These are phyloP conservation scores for Lamellibrachia columna DNA, from an alignment of 2,888 invertebrate species.

Conservation along the genomic window DNA sequence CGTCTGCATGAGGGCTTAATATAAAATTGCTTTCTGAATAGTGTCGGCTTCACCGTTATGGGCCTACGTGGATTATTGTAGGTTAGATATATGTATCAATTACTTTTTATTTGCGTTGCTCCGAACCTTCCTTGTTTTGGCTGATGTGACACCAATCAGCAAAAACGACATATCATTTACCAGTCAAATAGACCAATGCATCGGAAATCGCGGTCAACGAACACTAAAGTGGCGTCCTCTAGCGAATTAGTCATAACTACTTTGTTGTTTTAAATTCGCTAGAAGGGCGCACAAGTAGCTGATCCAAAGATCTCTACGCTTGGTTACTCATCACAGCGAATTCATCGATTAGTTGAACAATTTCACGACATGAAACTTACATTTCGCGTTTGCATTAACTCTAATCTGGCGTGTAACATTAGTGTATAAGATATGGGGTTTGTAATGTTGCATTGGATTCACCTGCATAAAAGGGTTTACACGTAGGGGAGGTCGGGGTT, in stretches of 20 bases:
- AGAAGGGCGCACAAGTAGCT: neutral
- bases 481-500: no score
- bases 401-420: no score
- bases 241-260: neutral
- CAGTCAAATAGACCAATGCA: neutral
- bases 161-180: no score
- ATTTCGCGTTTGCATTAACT: neutral
- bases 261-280: neutral
- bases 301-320: neutral
- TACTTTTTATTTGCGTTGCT: no score
- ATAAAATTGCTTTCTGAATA: neutral
- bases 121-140: no score
- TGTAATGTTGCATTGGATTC: no score
- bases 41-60: neutral
- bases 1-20: neutral
- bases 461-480: no score
- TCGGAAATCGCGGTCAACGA: neutral
- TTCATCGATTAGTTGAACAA: neutral
- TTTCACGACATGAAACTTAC: neutral
- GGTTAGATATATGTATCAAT: no score
- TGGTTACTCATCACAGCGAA: neutral
- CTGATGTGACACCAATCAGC: no score
- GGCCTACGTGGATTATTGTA: no score
- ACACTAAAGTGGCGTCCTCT: neutral
- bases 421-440: no score